Conservation (phyloP, 2,797 vertebrate species). For the Anguilla obscura region DNA sequence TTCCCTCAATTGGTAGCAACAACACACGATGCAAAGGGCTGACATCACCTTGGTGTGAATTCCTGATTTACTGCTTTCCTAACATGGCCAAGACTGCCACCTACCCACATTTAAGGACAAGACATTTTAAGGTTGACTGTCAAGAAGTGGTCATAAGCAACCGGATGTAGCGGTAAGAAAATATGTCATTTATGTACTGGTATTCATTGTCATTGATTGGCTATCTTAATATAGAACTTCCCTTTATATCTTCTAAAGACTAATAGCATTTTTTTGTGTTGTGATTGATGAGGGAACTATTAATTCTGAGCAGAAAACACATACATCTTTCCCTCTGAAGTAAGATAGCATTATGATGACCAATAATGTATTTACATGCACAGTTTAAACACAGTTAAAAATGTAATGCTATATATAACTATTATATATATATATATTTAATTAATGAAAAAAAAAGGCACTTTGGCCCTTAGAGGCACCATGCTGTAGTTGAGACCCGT, state of each 20-base stretch:
- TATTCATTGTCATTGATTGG: neutral
- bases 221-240: neutral
- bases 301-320: neutral
- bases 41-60: constrained; percentile 67
- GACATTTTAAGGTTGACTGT: constrained; percentile 57
- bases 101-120: constrained; percentile 48
- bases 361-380: neutral
- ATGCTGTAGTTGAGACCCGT: neutral
- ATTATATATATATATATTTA: neutral
- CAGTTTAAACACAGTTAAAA: neutral
- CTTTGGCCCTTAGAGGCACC: neutral
- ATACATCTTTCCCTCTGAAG: neutral
- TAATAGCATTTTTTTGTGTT: neutral
- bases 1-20: constrained; percentile 56
- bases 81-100: constrained; percentile 42
- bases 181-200: neutral
- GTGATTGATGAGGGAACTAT: neutral
- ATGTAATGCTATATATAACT: neutral
- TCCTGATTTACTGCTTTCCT: constrained; percentile 58
- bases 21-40: constrained; percentile 66
- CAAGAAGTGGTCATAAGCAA: neutral
- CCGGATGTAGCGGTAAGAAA: neutral
- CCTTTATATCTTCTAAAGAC: neutral
- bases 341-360: neutral
- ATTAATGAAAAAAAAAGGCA: neutral